Evolutionary conservation across 2,888 invertebrate species (phyloP).

Genomic region (Allacma fusca): DNA sequence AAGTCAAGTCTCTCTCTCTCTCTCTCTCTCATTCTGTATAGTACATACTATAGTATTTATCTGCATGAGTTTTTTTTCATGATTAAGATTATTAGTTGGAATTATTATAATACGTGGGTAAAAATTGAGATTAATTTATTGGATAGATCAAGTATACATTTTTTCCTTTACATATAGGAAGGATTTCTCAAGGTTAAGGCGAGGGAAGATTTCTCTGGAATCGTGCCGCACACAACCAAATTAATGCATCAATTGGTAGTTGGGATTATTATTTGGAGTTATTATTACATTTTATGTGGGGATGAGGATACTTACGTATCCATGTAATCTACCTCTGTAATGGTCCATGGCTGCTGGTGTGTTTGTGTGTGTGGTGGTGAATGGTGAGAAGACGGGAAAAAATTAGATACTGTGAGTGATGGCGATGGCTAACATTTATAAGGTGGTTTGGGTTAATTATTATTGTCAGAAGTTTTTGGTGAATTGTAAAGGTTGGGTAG

Average conservation of each 20-base stretch:
- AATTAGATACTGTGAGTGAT: not conserved
- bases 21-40: no score
- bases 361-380: not conserved
- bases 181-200: not conserved
- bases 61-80: not conserved
- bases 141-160: not conserved
- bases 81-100: not conserved
- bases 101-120: no score
- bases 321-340: no score
- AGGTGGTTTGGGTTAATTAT: conserved; percentile 12
- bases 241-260: no score
- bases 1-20: no score
- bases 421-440: not conserved
- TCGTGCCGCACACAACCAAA: no score
- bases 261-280: not conserved
- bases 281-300: no score
- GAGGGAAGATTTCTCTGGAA: not conserved
- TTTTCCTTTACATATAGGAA: no score
- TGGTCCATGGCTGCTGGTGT: no score
- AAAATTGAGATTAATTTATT: conserved; percentile 5
- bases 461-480: conserved; percentile 26
- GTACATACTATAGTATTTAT: no score
- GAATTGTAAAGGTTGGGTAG: conserved; percentile 36
- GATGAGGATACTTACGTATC: no score
- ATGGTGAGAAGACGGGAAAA: not conserved